Conservation (phyloP, 2,113 vertebrate genomes). For the Uria lomvia region DNA sequence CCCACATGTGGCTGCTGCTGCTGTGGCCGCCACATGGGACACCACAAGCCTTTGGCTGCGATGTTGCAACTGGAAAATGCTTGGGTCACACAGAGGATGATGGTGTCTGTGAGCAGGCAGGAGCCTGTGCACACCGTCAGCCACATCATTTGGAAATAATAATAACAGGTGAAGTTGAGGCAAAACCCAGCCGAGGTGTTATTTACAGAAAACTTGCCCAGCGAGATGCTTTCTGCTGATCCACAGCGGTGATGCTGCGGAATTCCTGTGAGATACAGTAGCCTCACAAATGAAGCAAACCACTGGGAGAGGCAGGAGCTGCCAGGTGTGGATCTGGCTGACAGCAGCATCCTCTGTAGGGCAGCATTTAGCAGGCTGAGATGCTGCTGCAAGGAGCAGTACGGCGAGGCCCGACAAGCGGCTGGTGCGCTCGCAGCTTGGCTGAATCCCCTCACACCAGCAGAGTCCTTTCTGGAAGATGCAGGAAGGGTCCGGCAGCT, state of each 20-base stretch:
- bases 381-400: not conserved
- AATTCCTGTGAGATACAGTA: rapidly evolving
- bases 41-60: not conserved
- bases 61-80: not conserved
- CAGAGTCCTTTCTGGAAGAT: too few species aligned
- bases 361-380: not conserved
- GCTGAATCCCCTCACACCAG: rapidly evolving
- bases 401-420: not conserved
- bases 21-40: not conserved
- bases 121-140: not conserved
- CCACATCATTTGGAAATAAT: not conserved
- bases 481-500: rapidly evolving
- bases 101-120: not conserved
- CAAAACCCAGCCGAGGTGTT: not conserved
- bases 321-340: not conserved
- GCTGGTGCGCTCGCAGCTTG: rapidly evolving
- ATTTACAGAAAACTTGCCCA: not conserved
- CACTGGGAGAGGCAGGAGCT: rapidly evolving
- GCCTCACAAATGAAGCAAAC: not conserved
- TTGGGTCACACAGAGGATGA: not conserved
- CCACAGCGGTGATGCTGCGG: not conserved
- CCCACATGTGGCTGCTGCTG: not conserved
- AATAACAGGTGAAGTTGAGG: not conserved
- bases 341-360: not conserved
- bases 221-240: not conserved